Conservation (phyloP, 2,888 invertebrate genomes). For the Sinohyriopsis cumingii region DNA sequence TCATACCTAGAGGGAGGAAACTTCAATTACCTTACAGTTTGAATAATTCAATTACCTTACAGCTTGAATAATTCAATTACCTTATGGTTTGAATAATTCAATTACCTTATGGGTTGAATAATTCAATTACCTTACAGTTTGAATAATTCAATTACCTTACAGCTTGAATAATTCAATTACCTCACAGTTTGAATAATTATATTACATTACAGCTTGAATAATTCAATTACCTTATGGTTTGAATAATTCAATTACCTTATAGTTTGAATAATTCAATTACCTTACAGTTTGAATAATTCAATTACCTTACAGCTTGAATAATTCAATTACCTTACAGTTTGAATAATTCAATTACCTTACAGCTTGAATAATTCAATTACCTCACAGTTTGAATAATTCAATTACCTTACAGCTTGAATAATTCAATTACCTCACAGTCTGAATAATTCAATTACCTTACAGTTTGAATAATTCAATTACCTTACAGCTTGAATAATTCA, state of each 20-base stretch:
- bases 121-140: background rate
- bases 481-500: background rate
- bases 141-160: background rate
- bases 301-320: background rate
- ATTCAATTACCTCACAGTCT: background rate
- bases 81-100: background rate
- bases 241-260: background rate
- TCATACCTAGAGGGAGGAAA: conserved; percentile 50
- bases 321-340: background rate
- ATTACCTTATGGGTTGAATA: background rate
- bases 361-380: background rate
- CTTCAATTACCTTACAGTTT: background rate
- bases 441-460: background rate
- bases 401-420: background rate
- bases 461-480: background rate
- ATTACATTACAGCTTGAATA: background rate
- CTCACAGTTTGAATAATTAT: background rate
- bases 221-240: background rate
- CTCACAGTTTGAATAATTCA: background rate
- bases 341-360: background rate
- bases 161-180: background rate
- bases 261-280: background rate
- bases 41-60: background rate
- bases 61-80: background rate
- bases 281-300: background rate